phyloP scores from a whole-genome alignment of 2,113 vertebrate species.

The Meleagris gallopavo region DNA sequence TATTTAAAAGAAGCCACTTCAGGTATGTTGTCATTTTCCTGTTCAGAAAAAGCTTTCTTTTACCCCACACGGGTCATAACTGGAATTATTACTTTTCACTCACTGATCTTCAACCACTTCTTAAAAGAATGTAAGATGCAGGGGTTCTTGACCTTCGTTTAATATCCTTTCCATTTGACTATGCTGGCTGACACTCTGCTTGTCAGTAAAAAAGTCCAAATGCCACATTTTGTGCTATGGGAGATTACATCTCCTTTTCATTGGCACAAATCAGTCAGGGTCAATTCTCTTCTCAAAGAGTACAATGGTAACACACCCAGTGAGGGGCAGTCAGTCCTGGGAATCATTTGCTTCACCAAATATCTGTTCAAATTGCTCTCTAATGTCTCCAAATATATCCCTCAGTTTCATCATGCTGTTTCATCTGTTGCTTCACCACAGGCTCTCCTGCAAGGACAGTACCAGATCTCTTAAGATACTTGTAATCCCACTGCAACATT shows the following conservation, averaged over 20 bases:
- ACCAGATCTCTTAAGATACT: not conserved
- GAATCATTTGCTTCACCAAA: constrained; percentile 1
- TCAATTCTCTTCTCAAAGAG: constrained; percentile 11
- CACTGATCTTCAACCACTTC: not conserved
- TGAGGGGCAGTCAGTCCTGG: constrained; percentile 4
- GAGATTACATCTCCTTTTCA: constrained; percentile 25
- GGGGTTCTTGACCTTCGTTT: not conserved
- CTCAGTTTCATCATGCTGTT: not conserved
- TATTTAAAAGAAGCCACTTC: not conserved
- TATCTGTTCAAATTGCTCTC: constrained; percentile 31
- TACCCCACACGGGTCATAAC: not conserved
- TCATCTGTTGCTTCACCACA: not conserved
- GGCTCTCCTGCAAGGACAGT: not conserved
- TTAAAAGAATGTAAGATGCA: not conserved
- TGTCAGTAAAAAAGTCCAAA: not conserved
- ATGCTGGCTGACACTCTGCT: not conserved
- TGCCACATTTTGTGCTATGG: not conserved
- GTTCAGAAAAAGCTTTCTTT: not conserved
- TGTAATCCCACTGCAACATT: not conserved
- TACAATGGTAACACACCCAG: constrained; percentile 7
- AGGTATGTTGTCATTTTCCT: not conserved
- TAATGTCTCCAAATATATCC: constrained; percentile 18
- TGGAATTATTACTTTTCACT: not conserved
- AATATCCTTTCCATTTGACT: not conserved
- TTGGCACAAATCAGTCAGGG: not conserved